phyloP scores from a whole-genome alignment of 2,113 vertebrate species.

The Apodemus speciosus region DNA sequence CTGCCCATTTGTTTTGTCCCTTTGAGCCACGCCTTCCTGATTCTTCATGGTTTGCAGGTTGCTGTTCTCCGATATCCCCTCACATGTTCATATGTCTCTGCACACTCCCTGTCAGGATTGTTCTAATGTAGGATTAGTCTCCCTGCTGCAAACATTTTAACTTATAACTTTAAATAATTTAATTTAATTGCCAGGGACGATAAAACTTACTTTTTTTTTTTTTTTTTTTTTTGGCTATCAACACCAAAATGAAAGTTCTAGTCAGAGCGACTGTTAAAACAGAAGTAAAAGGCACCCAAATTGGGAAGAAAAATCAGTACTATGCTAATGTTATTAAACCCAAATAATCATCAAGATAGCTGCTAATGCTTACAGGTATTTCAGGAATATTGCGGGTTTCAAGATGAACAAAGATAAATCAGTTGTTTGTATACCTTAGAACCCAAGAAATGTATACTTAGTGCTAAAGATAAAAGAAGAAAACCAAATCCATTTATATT shows the following conservation, averaged over 20 bases:
- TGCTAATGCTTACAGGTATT: not conserved
- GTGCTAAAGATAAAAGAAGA: not conserved
- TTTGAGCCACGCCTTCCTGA: not conserved
- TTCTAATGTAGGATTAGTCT: no score
- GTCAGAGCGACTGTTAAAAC: not conserved
- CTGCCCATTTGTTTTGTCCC: not conserved
- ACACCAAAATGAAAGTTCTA: not conserved
- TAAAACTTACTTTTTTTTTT: no score
- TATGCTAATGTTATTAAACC: no score
- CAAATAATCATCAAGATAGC: not conserved
- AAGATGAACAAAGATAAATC: not conserved
- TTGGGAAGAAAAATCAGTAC: not conserved
- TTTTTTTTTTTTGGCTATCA: no score
- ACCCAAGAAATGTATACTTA: not conserved
- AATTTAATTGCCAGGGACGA: not conserved
- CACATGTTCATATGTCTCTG: not conserved
- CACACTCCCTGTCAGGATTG: not conserved
- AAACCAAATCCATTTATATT: not conserved
- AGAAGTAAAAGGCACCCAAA: not conserved
- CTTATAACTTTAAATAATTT: not conserved
- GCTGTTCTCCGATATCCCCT: not conserved
- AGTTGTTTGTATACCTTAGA: not conserved
- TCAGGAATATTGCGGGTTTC: not conserved
- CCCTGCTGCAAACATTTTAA: not conserved
- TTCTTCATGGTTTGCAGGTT: not conserved